Percentiles rank a stretch among this genome's conserved stretches.
Evolutionary conservation across 2,113 vertebrate species (phyloP).

Genomic region (Ammodramus savannarum): DNA sequence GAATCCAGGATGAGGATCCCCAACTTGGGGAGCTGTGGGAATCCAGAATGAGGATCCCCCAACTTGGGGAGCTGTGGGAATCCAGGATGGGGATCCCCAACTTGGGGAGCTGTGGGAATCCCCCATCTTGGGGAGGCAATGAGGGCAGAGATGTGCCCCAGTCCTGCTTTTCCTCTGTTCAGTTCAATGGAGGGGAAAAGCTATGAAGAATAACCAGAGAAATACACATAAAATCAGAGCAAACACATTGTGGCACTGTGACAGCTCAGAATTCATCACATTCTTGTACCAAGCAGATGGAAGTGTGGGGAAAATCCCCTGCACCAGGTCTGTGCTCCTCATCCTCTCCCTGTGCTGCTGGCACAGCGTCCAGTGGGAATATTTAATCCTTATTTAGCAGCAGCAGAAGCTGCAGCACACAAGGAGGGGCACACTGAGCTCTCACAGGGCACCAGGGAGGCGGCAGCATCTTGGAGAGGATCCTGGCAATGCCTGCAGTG

Average conservation of each 20-base stretch:
- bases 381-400: background rate
- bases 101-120: background rate
- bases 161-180: background rate
- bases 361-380: background rate
- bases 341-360: background rate
- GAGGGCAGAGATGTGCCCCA: background rate
- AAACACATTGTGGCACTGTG: background rate
- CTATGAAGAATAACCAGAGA: background rate
- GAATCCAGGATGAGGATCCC: background rate
- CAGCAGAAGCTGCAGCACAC: background rate
- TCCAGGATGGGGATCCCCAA: background rate
- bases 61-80: background rate
- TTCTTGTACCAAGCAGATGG: background rate
- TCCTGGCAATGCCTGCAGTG: rapidly evolving
- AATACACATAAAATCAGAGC: background rate
- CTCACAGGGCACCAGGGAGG: background rate
- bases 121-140: rapidly evolving
- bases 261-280: background rate
- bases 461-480: rapidly evolving
- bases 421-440: background rate
- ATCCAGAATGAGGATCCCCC: background rate
- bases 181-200: rapidly evolving
- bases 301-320: background rate
- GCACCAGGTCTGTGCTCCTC: background rate
- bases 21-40: background rate